Evolutionary conservation across 2,888 invertebrate species (phyloP), one percentile per base, ranked within the genome.

Genomic region (Cheilosia vulpina): DNA sequence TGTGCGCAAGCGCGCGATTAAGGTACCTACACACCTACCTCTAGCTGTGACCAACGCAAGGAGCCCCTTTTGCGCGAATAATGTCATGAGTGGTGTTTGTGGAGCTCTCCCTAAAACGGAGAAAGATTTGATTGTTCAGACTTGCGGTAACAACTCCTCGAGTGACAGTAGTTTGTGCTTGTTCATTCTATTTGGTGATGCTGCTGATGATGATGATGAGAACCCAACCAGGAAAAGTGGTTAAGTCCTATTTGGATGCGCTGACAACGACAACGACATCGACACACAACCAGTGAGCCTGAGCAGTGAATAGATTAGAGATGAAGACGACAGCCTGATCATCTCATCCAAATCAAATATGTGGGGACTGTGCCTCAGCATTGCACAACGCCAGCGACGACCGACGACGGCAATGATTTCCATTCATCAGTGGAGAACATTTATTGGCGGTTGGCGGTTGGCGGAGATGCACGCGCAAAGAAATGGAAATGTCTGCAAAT

Each of bases 351-450:
- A 82, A 76, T 82, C 77, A 77, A 34, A 38, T 72, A 71, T 62
- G 47, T 57, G 38, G 15, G 9, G 9, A 17, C 55, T 11, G 7
- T 41, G 52, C 11, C 24, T 21, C 27, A 58, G 50, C 65, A 66
- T 79, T 84, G 58, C 83, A 79, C 79, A 79, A 84, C 79, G 24
- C 27, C 27, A 24, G 9, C 69, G 52, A 31, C 9, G 58, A 31
- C 5, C 31, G 31, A 31, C 63, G n/a, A 47, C 47, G 52, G 58
- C 53, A 80, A 80, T 84, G 84, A 84, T 76, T 75, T 84, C 75
- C 84, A 80, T 84, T 84, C 84, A 80, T 84, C 84, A 84, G 79
- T 45, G 57, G 58, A 62, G 75, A 83, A 83, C 75, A 71, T 84
- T 84, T 84, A 84, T 80, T 84, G 79, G 65, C 45, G 65, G 34